These are phyloP conservation scores for Drosophila niveifrons DNA, from an alignment of 2,888 invertebrate genomes.

Conservation along the genomic window DNA sequence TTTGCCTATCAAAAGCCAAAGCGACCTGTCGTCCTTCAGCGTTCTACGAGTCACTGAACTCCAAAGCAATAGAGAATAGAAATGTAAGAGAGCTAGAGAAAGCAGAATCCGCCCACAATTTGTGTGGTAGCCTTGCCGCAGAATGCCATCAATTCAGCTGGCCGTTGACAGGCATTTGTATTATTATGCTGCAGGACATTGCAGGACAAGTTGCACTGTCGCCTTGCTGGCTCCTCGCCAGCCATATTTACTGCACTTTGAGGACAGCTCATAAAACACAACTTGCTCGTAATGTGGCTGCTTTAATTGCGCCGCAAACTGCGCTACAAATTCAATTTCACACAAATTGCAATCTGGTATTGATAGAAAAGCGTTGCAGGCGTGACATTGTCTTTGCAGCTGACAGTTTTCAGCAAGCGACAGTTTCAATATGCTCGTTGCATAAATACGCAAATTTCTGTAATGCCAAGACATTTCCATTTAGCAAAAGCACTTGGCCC, in stretches of 20 bases:
- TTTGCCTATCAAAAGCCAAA: slow-evolving; percentile 13
- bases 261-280: slow-evolving; percentile 64
- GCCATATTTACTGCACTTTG: slow-evolving; percentile 68
- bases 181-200: slow-evolving; percentile 39
- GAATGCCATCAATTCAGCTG: slow-evolving; percentile 68
- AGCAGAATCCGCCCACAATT: slow-evolving; percentile 31
- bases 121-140: slow-evolving; percentile 29
- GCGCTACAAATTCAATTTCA: slow-evolving; percentile 64
- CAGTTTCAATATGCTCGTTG: slow-evolving; percentile 43
- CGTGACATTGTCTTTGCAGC: not conserved
- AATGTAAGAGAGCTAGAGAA: not conserved
- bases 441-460: slow-evolving; percentile 71
- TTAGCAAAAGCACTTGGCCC: slow-evolving; percentile 40
- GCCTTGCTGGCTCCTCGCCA: slow-evolving; percentile 71
- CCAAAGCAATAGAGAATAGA: slow-evolving; percentile 15
- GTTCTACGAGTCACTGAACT: slow-evolving; percentile 72
- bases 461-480: slow-evolving; percentile 68
- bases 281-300: slow-evolving; percentile 45
- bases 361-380: not conserved
- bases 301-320: slow-evolving; percentile 73
- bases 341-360: slow-evolving; percentile 20
- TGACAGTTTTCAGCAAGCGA: slow-evolving; percentile 3
- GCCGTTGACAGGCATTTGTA: slow-evolving; percentile 64
- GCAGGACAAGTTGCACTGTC: slow-evolving; percentile 40
- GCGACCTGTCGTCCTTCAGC: slow-evolving; percentile 16